Evolutionary conservation across 2,113 vertebrate species (phyloP), one percentile per base, ranked within the genome.

Genomic region (Meleagris gallopavo): DNA sequence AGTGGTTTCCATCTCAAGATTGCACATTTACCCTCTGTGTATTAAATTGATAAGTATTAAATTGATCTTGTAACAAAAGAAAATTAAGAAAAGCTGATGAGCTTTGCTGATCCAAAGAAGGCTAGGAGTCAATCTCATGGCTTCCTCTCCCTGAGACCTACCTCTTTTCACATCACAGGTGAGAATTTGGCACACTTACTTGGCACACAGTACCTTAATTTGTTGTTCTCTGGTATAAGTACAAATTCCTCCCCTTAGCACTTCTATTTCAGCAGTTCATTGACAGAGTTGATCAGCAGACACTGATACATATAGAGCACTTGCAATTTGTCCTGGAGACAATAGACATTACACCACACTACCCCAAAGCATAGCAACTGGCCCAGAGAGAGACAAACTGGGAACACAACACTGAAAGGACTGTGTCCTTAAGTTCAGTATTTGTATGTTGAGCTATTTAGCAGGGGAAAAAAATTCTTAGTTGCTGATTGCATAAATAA

Each of bases 401-500:
- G 19, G 48, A 76, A 10, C 7, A 21, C 36, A 32, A 4, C 2
- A 21, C 48, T 36, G 40, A 65, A 83, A 86, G 48, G n/a, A 62
- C 57, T 11, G 6, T 84, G 36, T 29, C 52, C 27, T 61, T 41
- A 52, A 60, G 34, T 64, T 86, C 69, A 48, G 5, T 50, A 2
- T 36, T 65, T 57, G 27, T 72, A 54, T 45, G 43, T 45, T 66
- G 66, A 93, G 48, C 13, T 84, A 25, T 86, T 72, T 88, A 72
- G 41, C 79, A 64, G 8, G 0, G 2, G 32, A 46, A 72, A 46
- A 6, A 34, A 57, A 11, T 65, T 54, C 30, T 2, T 74, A 48
- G 83, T 62, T 72, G 12, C 43, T 89, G 90, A 48, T 76, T 84
- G 90, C 54, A 92, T 81, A 89, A 93, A 90, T 73, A 89, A 94